These are phyloP conservation scores for Gnathochromis pfefferi DNA, from an alignment of 2,113 vertebrate species.

Conservation along the genomic window DNA sequence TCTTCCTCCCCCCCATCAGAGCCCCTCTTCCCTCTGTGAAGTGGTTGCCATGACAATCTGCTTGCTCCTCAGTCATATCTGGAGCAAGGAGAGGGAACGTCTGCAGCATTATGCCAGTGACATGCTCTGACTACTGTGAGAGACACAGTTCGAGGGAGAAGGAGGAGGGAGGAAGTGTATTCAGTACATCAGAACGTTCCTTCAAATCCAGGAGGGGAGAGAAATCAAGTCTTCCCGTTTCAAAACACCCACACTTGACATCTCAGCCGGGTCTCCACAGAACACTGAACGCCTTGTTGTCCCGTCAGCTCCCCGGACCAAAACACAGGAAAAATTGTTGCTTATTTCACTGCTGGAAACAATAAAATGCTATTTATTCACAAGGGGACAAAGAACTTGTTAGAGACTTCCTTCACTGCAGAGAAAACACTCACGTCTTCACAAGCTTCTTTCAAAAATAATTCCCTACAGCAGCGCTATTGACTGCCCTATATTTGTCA, in stretches of 20 bases:
- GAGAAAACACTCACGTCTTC: not conserved
- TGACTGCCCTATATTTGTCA: not conserved
- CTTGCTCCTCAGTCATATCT: conserved; percentile 34
- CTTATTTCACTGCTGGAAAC: not conserved
- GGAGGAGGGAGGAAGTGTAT: not conserved
- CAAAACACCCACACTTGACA: conserved; percentile 14
- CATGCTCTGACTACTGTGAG: not conserved
- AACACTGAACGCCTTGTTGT: conserved; percentile 48
- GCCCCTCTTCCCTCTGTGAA: not conserved
- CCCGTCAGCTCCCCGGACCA: not conserved
- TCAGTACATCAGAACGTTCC: not conserved
- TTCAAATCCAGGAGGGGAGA: not conserved
- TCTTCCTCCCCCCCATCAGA: not conserved
- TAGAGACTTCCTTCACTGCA: not conserved
- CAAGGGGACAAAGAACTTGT: not conserved
- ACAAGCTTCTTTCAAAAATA: not conserved
- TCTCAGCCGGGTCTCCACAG: not conserved
- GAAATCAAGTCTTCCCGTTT: not conserved
- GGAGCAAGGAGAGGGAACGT: conserved; percentile 15
- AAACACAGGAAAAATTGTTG: conserved; percentile 21
- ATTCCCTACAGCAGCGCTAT: not conserved
- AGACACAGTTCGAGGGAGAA: not conserved
- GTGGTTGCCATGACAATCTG: conserved; percentile 44
- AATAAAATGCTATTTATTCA: conserved; percentile 3
- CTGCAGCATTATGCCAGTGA: not conserved